phyloP scores from a whole-genome alignment of 1,140 invertebrate species.

The Phortica variegata region DNA sequence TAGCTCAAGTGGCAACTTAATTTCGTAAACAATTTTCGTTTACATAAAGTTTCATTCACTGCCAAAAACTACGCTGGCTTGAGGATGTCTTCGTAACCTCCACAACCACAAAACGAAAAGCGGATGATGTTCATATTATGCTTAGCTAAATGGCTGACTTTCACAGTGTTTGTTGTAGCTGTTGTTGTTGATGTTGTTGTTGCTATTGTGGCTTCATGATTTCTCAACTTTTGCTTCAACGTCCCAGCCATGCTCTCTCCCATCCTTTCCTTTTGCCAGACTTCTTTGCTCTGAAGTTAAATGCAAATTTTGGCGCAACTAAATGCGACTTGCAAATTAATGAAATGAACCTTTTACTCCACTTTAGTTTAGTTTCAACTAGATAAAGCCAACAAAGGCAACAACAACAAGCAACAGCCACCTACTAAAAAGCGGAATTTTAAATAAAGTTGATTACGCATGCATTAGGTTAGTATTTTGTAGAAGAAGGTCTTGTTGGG shows the following conservation, averaged over 20 bases:
- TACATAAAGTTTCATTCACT: constrained; percentile 22
- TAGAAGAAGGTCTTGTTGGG: too few species aligned
- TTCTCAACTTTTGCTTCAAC: background rate
- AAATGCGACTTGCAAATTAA: constrained; percentile 55
- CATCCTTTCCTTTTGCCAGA: constrained; percentile 37
- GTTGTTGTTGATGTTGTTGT: constrained; percentile 5
- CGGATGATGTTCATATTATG: constrained; percentile 15
- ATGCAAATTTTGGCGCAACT: constrained; percentile 52
- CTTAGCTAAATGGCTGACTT: constrained; percentile 1
- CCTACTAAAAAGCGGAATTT: constrained; percentile 29
- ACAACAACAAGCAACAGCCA: background rate
- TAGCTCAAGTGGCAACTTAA: constrained; percentile 47
- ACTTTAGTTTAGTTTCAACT: constrained; percentile 54
- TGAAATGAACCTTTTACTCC: constrained; percentile 54
- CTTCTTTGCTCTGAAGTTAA: constrained; percentile 48
- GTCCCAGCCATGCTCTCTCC: constrained; percentile 3
- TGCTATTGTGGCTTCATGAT: too few species aligned
- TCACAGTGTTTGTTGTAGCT: constrained; percentile 10
- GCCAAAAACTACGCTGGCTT: too few species aligned
- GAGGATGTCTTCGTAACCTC: too few species aligned
- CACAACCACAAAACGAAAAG: too few species aligned
- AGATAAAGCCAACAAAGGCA: constrained; percentile 30
- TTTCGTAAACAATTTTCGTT: constrained; percentile 43
- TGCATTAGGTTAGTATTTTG: constrained; percentile 38
- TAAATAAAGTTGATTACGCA: constrained; percentile 54